A percentile compares a stretch with the other conserved stretches of the same genome.
These are phyloP conservation scores for Buceros bicornis DNA, from an alignment of 2,797 vertebrate species.

Conservation along the genomic window DNA sequence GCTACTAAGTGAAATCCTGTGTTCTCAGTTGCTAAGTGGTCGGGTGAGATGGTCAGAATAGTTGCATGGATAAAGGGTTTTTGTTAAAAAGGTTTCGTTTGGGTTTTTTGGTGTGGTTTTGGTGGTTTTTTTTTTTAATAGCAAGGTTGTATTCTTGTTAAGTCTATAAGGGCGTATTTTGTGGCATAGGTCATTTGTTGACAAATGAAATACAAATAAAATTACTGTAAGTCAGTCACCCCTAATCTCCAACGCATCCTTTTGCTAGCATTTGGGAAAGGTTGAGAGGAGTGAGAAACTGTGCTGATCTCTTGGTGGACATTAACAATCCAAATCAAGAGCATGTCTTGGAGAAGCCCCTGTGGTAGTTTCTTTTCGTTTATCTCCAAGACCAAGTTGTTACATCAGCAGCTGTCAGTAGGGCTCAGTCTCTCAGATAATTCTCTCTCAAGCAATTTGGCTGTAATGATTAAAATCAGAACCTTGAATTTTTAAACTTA, in stretches of 20 bases:
- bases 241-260: neutral
- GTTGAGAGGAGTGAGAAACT: neutral
- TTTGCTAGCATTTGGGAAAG: neutral
- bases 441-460: neutral
- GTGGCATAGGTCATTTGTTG: neutral
- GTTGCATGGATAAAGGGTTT: neutral
- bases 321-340: neutral
- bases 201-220: neutral
- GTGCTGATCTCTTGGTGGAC: neutral
- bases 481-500: neutral
- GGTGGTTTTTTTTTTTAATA: neutral
- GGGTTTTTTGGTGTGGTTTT: neutral
- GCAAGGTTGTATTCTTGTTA: neutral
- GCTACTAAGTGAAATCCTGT: neutral
- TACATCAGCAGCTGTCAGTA: neutral
- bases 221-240: neutral
- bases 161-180: neutral
- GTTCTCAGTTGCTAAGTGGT: neutral
- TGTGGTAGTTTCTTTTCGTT: neutral
- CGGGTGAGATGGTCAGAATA: neutral
- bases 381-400: neutral
- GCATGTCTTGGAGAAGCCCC: neutral
- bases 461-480: neutral
- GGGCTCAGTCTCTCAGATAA: neutral
- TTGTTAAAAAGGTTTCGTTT: neutral